phyloP scores from a whole-genome alignment of 2,888 invertebrate species.

The Drosophila testacea region DNA sequence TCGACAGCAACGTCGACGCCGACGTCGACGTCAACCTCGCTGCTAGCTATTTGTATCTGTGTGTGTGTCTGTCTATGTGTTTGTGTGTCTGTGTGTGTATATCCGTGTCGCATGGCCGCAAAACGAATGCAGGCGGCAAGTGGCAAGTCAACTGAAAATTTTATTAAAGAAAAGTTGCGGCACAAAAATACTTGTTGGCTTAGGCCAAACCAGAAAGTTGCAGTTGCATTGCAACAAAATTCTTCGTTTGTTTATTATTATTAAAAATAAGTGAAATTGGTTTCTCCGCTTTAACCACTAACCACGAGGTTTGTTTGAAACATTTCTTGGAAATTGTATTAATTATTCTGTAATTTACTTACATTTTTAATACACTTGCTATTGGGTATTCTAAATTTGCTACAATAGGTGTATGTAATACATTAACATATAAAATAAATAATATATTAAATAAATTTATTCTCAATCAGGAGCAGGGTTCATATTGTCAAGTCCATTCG shows the following conservation, averaged over 20 bases:
- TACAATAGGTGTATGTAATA: no score
- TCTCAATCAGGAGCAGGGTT: no score
- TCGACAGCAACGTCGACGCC: conserved; percentile 29
- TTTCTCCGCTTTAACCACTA: conserved; percentile 6
- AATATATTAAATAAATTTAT: no score
- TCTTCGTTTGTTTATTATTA: conserved; percentile 52
- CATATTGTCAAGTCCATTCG: no score
- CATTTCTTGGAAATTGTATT: not conserved
- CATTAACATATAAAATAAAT: no score
- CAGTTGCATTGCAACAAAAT: conserved; percentile 47
- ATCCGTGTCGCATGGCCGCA: conserved; percentile 65
- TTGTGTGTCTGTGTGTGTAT: conserved; percentile 20
- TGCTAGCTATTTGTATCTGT: conserved; percentile 19
- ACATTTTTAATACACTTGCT: not conserved
- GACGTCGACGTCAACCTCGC: conserved; percentile 9
- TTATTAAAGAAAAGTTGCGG: conserved; percentile 71
- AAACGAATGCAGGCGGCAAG: conserved; percentile 61
- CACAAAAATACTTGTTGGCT: conserved; percentile 42
- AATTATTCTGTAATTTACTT: not conserved
- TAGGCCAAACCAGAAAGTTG: conserved; percentile 33
- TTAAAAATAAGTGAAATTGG: conserved; percentile 40
- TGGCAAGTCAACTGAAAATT: conserved; percentile 58
- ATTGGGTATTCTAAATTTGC: not conserved
- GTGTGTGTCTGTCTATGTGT: conserved; percentile 6
- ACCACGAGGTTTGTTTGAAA: conserved; percentile 9